A percentile compares a stretch with the other conserved stretches of the same genome.
phyloP scores from a whole-genome alignment of 2,888 invertebrate species.

The Belgica antarctica region DNA sequence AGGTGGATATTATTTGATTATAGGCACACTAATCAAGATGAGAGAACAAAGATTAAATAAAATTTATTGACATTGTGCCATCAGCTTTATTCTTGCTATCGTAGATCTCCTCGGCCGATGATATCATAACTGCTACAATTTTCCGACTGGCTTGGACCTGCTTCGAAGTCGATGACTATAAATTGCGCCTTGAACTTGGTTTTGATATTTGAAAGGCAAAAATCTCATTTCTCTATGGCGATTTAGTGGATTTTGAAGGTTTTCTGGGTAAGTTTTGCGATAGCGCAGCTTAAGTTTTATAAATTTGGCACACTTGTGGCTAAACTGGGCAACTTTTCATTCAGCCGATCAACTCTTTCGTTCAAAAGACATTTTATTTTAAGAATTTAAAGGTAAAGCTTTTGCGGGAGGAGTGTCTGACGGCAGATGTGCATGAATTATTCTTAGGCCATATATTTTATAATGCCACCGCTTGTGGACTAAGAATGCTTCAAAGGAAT shows the following conservation, averaged over 20 bases:
- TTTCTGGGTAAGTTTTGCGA: too few species aligned
- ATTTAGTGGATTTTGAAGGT: too few species aligned
- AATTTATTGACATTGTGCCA: slow-evolving; percentile 33
- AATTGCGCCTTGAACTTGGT: slow-evolving; percentile 11
- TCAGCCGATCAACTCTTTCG: too few species aligned
- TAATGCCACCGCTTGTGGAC: neutral
- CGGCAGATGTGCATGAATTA: slow-evolving; percentile 1
- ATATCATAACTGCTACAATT: slow-evolving; percentile 16
- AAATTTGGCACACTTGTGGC: too few species aligned
- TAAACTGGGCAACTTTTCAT: too few species aligned
- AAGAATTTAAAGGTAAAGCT: neutral
- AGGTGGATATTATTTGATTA: slow-evolving; percentile 36
- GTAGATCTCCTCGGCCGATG: slow-evolving; percentile 15
- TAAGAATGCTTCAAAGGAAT: neutral
- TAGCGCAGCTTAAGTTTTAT: too few species aligned
- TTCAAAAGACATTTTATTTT: too few species aligned
- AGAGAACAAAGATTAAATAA: slow-evolving; percentile 26
- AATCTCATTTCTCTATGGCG: too few species aligned
- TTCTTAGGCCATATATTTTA: too few species aligned
- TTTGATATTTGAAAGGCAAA: neutral
- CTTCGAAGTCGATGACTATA: neutral
- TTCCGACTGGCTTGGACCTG: neutral
- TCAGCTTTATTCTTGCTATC: too few species aligned
- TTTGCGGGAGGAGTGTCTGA: slow-evolving; percentile 6
- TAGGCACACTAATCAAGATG: slow-evolving; percentile 35